A percentile compares a stretch with the other conserved stretches of the same genome.
Evolutionary conservation across 2,888 invertebrate species (phyloP).

Genomic region (Lepidochrysops patricia): DNA sequence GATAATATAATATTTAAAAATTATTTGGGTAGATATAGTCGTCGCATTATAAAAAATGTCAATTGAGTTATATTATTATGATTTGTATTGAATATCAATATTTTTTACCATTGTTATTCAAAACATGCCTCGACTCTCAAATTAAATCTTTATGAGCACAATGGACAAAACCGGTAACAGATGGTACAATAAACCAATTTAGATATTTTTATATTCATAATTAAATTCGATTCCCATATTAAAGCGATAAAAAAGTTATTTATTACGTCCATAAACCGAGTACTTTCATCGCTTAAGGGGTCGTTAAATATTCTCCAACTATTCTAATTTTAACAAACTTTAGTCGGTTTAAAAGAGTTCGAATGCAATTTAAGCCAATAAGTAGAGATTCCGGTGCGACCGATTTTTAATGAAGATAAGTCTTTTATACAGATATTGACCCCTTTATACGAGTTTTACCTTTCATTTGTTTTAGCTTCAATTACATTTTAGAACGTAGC

Average conservation of each 20-base stretch:
- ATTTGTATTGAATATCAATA: too few species aligned
- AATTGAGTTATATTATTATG: too few species aligned
- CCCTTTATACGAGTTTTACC: background rate
- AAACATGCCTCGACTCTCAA: too few species aligned
- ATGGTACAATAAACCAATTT: background rate
- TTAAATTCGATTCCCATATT: background rate
- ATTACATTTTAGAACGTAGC: too few species aligned
- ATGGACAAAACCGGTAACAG: background rate
- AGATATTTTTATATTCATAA: background rate
- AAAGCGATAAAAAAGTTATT: slow-evolving; percentile 3
- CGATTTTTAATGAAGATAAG: slow-evolving; percentile 2
- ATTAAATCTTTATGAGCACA: background rate
- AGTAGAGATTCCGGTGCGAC: slow-evolving; percentile 18
- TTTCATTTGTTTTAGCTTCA: background rate
- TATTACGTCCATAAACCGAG: background rate
- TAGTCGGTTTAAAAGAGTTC: slow-evolving; percentile 21
- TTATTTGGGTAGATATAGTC: too few species aligned
- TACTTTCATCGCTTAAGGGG: slow-evolving; percentile 10
- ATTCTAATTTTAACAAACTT: slow-evolving; percentile 23
- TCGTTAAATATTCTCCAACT: slow-evolving; percentile 13
- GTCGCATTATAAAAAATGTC: too few species aligned
- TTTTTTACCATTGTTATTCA: too few species aligned
- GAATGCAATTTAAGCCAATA: slow-evolving; percentile 22
- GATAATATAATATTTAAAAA: too few species aligned
- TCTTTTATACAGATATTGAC: background rate